Conservation (phyloP, 2,113 vertebrate species). For the Boulengeromyrus knoepffleri region DNA sequence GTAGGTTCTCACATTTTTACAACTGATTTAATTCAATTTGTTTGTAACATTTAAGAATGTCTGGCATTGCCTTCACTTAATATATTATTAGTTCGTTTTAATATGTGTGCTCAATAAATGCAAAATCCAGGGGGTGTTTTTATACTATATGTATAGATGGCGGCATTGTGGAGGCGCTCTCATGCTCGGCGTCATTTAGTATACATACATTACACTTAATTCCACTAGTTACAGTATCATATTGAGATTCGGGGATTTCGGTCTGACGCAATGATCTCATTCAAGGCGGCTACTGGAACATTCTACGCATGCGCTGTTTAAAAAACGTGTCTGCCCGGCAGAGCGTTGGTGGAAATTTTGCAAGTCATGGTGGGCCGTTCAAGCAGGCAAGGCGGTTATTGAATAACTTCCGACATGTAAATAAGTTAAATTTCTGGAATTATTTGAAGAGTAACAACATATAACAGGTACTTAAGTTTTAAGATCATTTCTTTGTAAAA, state of each 20-base stretch:
- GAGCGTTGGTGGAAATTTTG: slow-evolving; percentile 51
- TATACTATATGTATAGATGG: not conserved
- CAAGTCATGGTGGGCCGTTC: slow-evolving; percentile 74
- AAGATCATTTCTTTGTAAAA: slow-evolving; percentile 20
- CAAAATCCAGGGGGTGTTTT: not conserved
- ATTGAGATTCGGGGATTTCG: not conserved
- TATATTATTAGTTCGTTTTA: not conserved
- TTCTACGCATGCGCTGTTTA: slow-evolving; percentile 67
- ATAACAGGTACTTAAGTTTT: not conserved
- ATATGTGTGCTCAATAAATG: not conserved
- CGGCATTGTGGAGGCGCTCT: not conserved
- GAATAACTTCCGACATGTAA: not conserved
- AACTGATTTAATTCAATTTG: not conserved
- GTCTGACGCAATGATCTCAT: slow-evolving; percentile 42
- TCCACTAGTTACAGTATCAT: not conserved
- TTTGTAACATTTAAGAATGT: not conserved
- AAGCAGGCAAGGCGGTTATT: slow-evolving; percentile 37
- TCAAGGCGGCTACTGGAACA: slow-evolving; percentile 58
- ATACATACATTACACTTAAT: not conserved
- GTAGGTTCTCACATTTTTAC: not conserved
- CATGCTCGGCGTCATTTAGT: not conserved
- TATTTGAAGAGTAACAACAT: slow-evolving; percentile 34
- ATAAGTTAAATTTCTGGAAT: not conserved
- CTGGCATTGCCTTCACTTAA: not conserved
- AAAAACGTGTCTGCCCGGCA: slow-evolving; percentile 55